Evolutionary conservation across 1,140 invertebrate species (phyloP).

Genomic region (Lycorma delicatula): DNA sequence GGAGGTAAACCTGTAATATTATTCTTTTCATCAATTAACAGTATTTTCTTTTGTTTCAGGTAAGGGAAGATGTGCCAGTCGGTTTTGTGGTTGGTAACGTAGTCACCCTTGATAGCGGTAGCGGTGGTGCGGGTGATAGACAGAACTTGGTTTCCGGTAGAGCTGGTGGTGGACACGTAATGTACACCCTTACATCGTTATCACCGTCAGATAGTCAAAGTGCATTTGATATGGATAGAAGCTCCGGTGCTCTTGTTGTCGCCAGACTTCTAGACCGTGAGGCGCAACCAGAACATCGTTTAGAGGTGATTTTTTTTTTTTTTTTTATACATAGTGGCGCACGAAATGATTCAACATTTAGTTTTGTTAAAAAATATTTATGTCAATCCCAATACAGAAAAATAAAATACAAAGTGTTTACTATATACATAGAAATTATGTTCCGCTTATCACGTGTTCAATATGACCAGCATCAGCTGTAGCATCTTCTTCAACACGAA

Average conservation of each 20-base stretch:
- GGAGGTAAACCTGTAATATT: too few species aligned
- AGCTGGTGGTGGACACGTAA: constrained; percentile 61
- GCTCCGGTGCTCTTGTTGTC: constrained; percentile 74
- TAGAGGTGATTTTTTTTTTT: constrained; percentile 71
- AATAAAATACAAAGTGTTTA: too few species aligned
- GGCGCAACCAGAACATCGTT: constrained; percentile 65
- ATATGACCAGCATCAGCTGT: too few species aligned
- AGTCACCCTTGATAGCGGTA: constrained; percentile 54
- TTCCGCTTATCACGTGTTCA: too few species aligned
- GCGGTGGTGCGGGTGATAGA: constrained; percentile 25
- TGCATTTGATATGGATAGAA: constrained; percentile 80
- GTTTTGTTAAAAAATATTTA: too few species aligned
- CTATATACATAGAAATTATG: too few species aligned
- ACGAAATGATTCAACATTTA: too few species aligned
- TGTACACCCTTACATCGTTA: constrained; percentile 67
- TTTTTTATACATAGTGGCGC: too few species aligned
- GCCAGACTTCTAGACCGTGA: constrained; percentile 78
- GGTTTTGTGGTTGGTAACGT: constrained; percentile 72
- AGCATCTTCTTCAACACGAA: too few species aligned
- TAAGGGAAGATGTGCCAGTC: constrained; percentile 66
- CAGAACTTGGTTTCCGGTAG: constrained; percentile 36
- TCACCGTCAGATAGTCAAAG: constrained; percentile 55
- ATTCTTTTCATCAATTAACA: neutral
- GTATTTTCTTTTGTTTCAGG: constrained; percentile 41
- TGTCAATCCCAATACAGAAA: too few species aligned